A percentile compares a stretch with the other conserved stretches of the same genome.
Evolutionary conservation across 2,888 invertebrate genomes (phyloP).

Genomic region (Timema podura): DNA sequence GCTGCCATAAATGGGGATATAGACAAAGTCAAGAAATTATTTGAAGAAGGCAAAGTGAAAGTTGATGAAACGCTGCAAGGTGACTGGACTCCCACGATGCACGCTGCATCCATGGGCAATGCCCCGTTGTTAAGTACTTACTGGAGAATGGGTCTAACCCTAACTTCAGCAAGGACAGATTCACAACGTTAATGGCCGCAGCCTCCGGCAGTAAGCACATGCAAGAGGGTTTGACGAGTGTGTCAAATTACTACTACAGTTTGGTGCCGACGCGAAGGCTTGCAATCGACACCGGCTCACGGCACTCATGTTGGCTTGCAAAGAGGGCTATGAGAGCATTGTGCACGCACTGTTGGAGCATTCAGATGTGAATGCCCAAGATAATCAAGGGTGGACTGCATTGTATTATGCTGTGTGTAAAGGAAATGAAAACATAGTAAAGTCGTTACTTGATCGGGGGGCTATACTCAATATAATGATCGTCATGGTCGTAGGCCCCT

Average conservation of each 20-base stretch:
- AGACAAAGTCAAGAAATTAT: no score
- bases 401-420: no score
- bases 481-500: no score
- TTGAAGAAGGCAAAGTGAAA: background rate
- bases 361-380: background rate
- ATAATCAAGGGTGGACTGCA: slow-evolving; percentile 12
- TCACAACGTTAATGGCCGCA: slow-evolving; percentile 2
- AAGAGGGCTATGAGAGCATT: slow-evolving; percentile 2
- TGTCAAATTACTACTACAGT: background rate
- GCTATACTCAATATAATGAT: no score
- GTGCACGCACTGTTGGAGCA: background rate
- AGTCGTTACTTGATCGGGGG: no score
- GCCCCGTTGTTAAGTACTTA: background rate
- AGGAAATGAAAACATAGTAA: no score
- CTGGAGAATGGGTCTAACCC: slow-evolving; percentile 1
- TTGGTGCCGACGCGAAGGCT: background rate
- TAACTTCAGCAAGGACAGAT: slow-evolving; percentile 13
- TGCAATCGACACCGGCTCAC: background rate
- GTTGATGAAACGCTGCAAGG: background rate
- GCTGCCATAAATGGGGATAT: no score
- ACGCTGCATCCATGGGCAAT: slow-evolving; percentile 3
- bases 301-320: slow-evolving; percentile 9
- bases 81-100: slow-evolving; percentile 7
- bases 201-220: background rate
- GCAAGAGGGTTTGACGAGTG: background rate